Conservation (phyloP, 1,140 invertebrate species). For the Cyclina sinensis region DNA sequence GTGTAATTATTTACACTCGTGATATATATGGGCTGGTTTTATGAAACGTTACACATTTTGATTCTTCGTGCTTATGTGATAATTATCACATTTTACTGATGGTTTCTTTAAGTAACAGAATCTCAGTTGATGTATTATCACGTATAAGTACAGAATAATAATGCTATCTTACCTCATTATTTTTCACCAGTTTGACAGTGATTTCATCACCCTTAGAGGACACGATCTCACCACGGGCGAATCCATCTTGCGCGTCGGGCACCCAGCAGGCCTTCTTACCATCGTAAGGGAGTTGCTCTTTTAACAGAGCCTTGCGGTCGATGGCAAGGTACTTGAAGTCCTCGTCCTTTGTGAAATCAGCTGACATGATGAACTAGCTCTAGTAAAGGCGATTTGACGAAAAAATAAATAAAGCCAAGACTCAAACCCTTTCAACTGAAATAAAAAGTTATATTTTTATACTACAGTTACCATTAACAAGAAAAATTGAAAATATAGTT, state of each 20-base stretch:
- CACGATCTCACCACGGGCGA: conserved; percentile 98
- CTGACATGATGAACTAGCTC: background rate
- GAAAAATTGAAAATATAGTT: too few relatives aligned
- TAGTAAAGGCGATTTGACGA: background rate
- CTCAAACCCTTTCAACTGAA: conserved; percentile 52
- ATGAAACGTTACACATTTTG: too few relatives aligned
- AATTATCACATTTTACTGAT: too few relatives aligned
- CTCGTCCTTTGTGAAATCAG: conserved; percentile 72
- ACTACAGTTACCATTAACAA: too few relatives aligned
- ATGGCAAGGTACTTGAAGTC: conserved; percentile 83
- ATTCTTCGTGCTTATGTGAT: too few relatives aligned
- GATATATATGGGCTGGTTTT: too few relatives aligned
- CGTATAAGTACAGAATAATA: too few relatives aligned
- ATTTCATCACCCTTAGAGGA: conserved; percentile 99
- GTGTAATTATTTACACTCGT: too few relatives aligned
- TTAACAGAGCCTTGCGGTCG: conserved; percentile 84
- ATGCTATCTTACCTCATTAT: conserved; percentile 75
- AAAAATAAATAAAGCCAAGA: conserved; percentile 55
- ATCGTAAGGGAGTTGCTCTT: conserved; percentile 90
- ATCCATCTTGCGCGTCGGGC: conserved; percentile 98
- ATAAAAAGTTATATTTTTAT: too few relatives aligned
- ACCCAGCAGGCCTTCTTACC: conserved; percentile 99
- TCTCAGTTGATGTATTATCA: too few relatives aligned
- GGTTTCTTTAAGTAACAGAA: too few relatives aligned
- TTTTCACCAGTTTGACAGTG: conserved; percentile 90